These are phyloP conservation scores for Carabus problematicus DNA, from an alignment of 2,888 invertebrate genomes.

Conservation along the genomic window DNA sequence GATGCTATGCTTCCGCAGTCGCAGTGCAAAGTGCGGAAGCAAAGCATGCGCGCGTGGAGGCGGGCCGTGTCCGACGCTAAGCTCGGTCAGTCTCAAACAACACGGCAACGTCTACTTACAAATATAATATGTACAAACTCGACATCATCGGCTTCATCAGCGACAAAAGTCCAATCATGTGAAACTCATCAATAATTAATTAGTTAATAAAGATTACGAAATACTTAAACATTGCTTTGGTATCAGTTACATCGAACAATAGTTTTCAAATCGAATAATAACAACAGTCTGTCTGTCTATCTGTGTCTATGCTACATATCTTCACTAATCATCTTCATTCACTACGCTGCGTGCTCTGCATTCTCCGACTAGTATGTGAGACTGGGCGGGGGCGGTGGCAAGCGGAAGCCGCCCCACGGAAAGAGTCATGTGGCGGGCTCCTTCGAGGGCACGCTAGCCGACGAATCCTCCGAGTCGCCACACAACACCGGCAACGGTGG, in stretches of 20 bases:
- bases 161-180: slow-evolving; percentile 53
- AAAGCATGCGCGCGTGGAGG: background rate
- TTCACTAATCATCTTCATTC: slow-evolving; percentile 9
- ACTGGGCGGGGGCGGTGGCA: slow-evolving; percentile 65
- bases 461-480: slow-evolving; percentile 73
- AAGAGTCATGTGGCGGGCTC: slow-evolving; percentile 86
- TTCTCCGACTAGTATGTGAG: slow-evolving; percentile 59
- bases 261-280: slow-evolving; percentile 35
- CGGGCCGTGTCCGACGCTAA: slow-evolving; percentile 57
- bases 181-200: slow-evolving; percentile 55
- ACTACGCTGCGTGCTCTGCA: slow-evolving; percentile 12
- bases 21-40: background rate
- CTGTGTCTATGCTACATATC: too few species aligned
- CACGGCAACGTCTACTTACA: slow-evolving; percentile 42
- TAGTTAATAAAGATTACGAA: slow-evolving; percentile 54
- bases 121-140: slow-evolving; percentile 50
- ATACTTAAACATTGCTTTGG: slow-evolving; percentile 61
- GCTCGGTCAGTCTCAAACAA: slow-evolving; percentile 60
- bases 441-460: slow-evolving; percentile 63
- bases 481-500: slow-evolving; percentile 66
- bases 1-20: background rate
- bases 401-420: slow-evolving; percentile 79
- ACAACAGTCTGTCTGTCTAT: too few species aligned
- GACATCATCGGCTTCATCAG: slow-evolving; percentile 54
- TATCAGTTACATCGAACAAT: slow-evolving; percentile 61